Evolutionary conservation across 2,113 vertebrate genomes (phyloP), one percentile per base, ranked within the genome.

Genomic region (Illadopsis cleaveri): DNA sequence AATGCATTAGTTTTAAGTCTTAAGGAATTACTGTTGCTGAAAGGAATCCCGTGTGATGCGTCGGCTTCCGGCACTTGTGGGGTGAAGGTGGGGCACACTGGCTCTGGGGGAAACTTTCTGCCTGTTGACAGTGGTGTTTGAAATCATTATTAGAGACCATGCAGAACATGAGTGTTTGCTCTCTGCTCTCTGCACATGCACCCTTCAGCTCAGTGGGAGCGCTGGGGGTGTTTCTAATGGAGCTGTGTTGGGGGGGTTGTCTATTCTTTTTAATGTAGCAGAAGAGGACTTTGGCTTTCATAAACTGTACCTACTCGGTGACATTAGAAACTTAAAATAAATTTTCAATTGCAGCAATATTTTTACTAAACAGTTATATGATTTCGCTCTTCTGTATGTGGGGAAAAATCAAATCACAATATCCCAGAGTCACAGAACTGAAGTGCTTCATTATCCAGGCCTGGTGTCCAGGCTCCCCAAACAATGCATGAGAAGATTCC

Each of bases 291-390:
- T 96, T 81, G 79, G 69, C 42, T 94, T 97, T 97, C 95, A 6
- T 96, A 86, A 96, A 91, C 83, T 96, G 96, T 97, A 95, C 80
- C 91, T 96, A 81, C 56, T 88, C 27, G 13, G 76, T 96, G 81
- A 91, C 83, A 82, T 96, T 96, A 97, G 89, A 96, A 96, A 90
- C 77, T 79, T 89, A 68, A 96, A 97, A 96, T 96, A 97, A 96
- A 94, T 96, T 94, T 97, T 82, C 83, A 94, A 37, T 93, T 97
- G 50, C 60, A 89, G 92, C 89, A 93, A 73, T 89, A 56, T 88
- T 97, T 85, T 82, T 96, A 76, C 87, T 94, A 95, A 92, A 89
- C 71, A 86, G 45, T 72, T 11, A 90, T 0, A 60, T 94, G 88
- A 89, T 96, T 97, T 97, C 50, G 66, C 75, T 93, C 61, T 81